A percentile compares a stretch with the other conserved stretches of the same genome.
Conservation (phyloP, 1,140 invertebrate species). For the Battus philenor region DNA sequence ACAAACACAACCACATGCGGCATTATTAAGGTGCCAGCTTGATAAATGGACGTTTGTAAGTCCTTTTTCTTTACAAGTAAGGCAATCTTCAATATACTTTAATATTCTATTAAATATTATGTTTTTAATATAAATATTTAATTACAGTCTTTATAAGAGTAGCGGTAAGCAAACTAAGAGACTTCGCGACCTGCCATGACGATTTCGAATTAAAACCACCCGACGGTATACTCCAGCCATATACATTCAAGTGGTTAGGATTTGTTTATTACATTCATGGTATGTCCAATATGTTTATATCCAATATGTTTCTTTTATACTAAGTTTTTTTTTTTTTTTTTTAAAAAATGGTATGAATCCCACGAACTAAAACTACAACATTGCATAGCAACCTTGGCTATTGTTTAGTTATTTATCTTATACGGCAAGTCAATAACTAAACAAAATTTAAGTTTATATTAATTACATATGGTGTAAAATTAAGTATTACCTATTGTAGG, state of each 20-base stretch:
- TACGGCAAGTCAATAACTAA: background rate
- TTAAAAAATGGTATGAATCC: background rate
- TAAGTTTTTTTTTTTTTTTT: background rate
- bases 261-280: slow-evolving; percentile 56
- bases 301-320: background rate
- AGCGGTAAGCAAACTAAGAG: slow-evolving; percentile 24
- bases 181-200: slow-evolving; percentile 52
- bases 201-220: slow-evolving; percentile 46
- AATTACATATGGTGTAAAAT: background rate
- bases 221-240: slow-evolving; percentile 48
- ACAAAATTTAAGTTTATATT: background rate
- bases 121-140: background rate
- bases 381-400: background rate
- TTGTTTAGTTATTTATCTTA: background rate
- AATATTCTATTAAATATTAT: background rate
- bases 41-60: slow-evolving; percentile 7
- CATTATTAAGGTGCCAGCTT: too few species aligned
- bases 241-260: slow-evolving; percentile 54
- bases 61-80: background rate
- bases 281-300: slow-evolving; percentile 17
- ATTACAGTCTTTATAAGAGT: slow-evolving; percentile 11
- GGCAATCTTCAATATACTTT: background rate
- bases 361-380: background rate
- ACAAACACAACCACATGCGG: background rate
- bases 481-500: background rate